Evolutionary conservation across 2,888 invertebrate species (phyloP).

Genomic region (Nemurella pictetii): DNA sequence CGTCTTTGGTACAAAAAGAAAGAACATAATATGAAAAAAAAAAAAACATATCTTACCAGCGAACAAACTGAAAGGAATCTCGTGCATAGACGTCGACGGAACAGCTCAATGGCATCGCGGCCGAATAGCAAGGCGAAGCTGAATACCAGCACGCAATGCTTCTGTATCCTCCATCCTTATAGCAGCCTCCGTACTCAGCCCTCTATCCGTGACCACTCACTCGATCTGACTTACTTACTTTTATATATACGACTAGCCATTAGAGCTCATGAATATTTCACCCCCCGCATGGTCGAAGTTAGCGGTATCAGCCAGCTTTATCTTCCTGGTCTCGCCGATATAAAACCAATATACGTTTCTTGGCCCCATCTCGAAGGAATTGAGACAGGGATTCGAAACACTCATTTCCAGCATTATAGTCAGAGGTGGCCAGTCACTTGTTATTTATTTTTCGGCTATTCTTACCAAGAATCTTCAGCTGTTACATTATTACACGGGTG

Average conservation of each 20-base stretch:
- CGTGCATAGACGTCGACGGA: background rate
- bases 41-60: slow-evolving; percentile 11
- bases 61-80: slow-evolving; percentile 17
- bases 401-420: background rate
- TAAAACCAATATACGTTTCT: slow-evolving; percentile 1
- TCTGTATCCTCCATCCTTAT: too few relatives aligned
- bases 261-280: slow-evolving; percentile 38
- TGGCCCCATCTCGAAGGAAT: background rate
- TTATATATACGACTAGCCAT: slow-evolving; percentile 31
- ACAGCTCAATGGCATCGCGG: background rate
- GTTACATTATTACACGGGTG: background rate
- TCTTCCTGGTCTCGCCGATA: background rate
- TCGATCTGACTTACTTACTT: background rate
- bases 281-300: background rate
- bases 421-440: background rate
- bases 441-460: slow-evolving; percentile 7
- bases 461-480: background rate
- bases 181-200: too few relatives aligned
- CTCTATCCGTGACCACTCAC: background rate
- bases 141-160: too few relatives aligned
- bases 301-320: background rate
- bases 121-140: background rate
- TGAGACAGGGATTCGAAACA: slow-evolving; percentile 4
- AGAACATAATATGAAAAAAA: slow-evolving; percentile 3
- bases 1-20: background rate